Conservation (phyloP, 2,888 invertebrate genomes). For the Catonia carolina region DNA sequence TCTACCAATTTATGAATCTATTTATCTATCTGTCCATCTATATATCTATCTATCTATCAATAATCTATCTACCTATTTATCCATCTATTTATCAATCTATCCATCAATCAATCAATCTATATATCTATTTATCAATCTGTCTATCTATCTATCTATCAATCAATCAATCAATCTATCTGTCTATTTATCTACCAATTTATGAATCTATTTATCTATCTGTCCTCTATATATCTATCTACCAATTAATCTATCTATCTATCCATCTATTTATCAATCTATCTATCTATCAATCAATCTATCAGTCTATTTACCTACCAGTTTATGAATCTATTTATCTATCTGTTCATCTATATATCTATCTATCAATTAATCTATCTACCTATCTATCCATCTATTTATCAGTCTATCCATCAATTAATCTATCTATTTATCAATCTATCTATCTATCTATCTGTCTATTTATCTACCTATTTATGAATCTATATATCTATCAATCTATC, state of each 20-base stretch:
- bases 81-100: too few species aligned
- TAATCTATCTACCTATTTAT: too few species aligned
- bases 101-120: background rate
- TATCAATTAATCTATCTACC: background rate
- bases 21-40: too few species aligned
- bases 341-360: background rate
- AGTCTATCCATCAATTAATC: background rate
- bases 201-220: background rate
- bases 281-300: too few species aligned
- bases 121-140: background rate
- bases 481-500: conserved; percentile 1
- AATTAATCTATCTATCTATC: conserved; percentile 1
- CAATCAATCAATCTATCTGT: background rate
- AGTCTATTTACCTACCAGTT: too few species aligned
- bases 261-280: background rate
- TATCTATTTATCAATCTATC: conserved; percentile 2
- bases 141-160: conserved; percentile 3
- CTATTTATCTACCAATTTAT: background rate
- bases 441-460: conserved; percentile 2
- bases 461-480: background rate
- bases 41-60: too few species aligned
- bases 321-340: too few species aligned
- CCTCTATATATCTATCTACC: conserved; percentile 1
- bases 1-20: too few species aligned
- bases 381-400: background rate